Evolutionary conservation across 2,888 invertebrate genomes (phyloP), one percentile per base, ranked within the genome.

Genomic region (Brachylomia viminalis): DNA sequence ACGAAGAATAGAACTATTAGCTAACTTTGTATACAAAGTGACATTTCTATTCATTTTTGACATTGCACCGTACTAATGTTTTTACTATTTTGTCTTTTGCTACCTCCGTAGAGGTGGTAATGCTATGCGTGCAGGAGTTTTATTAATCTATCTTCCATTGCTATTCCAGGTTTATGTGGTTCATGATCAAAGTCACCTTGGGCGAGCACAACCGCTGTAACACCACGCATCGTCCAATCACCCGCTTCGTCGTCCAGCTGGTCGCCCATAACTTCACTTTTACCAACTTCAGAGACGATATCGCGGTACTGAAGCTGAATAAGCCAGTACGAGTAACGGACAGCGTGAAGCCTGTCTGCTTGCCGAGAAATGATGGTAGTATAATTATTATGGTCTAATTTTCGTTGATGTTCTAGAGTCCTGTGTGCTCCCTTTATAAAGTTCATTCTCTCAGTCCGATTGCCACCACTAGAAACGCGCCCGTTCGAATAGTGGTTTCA

Each of bases 191-290:
- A 94, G 98, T 98, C 77, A 98, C 98, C 0, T 97, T 98, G 80
- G 98, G 98, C 0, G 98, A 98, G 92, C 98, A 98, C 92, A 98
- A 98, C 92, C 97, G 98, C 58, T 98, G 98, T 93, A 97, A 97
- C 89, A 97, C 97, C 80, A 97, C 97, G 52, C 97, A 96, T 72
- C 97, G 97, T 20, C 98, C 98, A 0, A 98, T 98, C 91, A 98
- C 98, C 0, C 97, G 98, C 85, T 98, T 97, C 89, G 98, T 98
- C 38, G 93, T 98, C 20, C 95, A 98, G 78, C 97, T 98, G n/a
- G 96, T 98, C 13, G 97, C 98, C 0, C 98, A 98, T 77, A 97
- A 98, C 88, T 99, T 99, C 93, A 98, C 98, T 82, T 98, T 98
- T 92, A 95, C 97, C 75, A 98, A 98, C 92, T 99, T 98, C 90